Evolutionary conservation across 1,140 invertebrate genomes (phyloP), one percentile per base, ranked within the genome.

Genomic region (Conus ventricosus): DNA sequence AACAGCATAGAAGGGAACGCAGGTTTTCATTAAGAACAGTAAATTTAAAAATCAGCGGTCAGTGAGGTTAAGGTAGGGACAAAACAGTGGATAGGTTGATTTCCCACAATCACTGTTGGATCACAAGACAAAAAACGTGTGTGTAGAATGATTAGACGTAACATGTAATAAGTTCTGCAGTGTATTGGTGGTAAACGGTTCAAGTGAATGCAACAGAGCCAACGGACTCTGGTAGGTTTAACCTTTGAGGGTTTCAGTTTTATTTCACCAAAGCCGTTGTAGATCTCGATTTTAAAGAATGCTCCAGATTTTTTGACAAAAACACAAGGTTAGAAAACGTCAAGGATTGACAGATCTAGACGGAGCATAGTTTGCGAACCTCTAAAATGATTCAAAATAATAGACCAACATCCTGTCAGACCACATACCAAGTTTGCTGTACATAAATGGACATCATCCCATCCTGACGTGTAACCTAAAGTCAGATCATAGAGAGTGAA

Each of bases 101-200:
- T 15, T 7, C 5, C 25, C n/a, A 51, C n/a, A 39, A 23, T 5
- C 25, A 78, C 27, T 27, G 8, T 51, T 27, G 3, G 54, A 60
- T 84, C 83, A 57, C 83, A 84, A 4, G 54, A 60, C 25, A 84
- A 27, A 60, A 84, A 84, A 39, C 4, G 15, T 27, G 83, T 84
- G 83, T 54, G 83, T 84, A 17, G 54, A 13, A 54, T 84, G 83
- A 60, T 54, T 54, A 20, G 8, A 7, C 13, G 83, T 23, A 25
- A 25, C 54, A 60, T 20, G 10, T 0, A 81, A 15, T 17, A 81
- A 15, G 15, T 8, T 7, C 7, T 15, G n/a, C 11, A 8, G 20
- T 51, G 78, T 81, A 13, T 75, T 15, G 20, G 11, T 75, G 67
- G n/a, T 20, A 20, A 20, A 23, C 11, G 67, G n/a, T n/a, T 7